These are phyloP conservation scores for Neosilurus mollespiculum DNA, from an alignment of 2,797 vertebrate species.

Conservation along the genomic window DNA sequence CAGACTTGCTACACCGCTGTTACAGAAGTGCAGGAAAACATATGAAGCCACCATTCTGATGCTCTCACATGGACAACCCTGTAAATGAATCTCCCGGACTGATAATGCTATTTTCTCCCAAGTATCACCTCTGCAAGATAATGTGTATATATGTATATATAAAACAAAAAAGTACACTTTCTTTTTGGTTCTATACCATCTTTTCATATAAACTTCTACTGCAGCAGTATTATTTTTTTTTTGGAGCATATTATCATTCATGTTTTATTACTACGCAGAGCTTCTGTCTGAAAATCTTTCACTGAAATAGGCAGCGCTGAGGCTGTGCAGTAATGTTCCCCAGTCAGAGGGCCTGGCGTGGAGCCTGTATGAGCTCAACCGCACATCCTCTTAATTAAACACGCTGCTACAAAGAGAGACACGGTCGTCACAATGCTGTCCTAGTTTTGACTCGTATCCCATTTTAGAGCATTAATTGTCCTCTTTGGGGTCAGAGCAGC, in stretches of 20 bases:
- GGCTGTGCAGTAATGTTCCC: neutral
- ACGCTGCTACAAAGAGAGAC: constrained; percentile 11
- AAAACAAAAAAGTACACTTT: neutral
- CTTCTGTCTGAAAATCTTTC: constrained; percentile 31
- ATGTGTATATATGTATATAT: neutral
- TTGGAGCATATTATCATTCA: neutral
- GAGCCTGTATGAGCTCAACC: neutral
- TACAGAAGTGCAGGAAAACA: neutral
- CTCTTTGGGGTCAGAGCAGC: neutral
- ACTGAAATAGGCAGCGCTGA: constrained; percentile 18
- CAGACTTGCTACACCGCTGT: neutral
- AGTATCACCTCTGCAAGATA: neutral
- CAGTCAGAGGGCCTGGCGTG: constrained; percentile 12
- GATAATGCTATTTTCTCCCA: constrained; percentile 12
- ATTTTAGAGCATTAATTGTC: constrained; percentile 18
- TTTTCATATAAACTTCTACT: constrained; percentile 11
- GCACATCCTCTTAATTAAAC: constrained; percentile 28
- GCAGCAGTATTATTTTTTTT: constrained; percentile 8
- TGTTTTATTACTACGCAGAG: constrained; percentile 5
- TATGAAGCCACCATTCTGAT: neutral
- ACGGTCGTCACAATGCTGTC: constrained; percentile 15
- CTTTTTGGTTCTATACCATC: neutral
- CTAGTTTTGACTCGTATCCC: constrained; percentile 25
- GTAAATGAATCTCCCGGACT: constrained; percentile 18
- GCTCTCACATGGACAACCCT: constrained; percentile 1